Evolutionary conservation across 1,140 invertebrate genomes (phyloP).

Genomic region (Danaus plexippus): DNA sequence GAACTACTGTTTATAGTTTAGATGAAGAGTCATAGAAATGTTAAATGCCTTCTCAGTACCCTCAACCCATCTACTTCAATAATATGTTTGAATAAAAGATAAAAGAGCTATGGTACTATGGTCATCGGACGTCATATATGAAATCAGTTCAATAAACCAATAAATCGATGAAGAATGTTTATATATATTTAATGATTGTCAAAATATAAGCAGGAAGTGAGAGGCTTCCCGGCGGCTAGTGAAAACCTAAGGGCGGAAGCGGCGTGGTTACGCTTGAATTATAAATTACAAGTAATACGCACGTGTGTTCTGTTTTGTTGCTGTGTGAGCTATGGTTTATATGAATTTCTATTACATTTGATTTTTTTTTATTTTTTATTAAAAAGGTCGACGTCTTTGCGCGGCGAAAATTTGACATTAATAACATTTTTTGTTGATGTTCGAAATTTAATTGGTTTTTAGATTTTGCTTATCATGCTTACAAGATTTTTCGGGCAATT

Average conservation of each 20-base stretch:
- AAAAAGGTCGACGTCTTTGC: slow-evolving; percentile 1
- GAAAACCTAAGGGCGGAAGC: slow-evolving; percentile 55
- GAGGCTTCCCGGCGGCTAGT: slow-evolving; percentile 58
- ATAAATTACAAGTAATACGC: slow-evolving; percentile 55
- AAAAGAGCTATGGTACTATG: too few relatives aligned
- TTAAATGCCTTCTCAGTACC: too few relatives aligned
- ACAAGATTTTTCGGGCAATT: too few relatives aligned
- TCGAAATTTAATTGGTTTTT: too few relatives aligned
- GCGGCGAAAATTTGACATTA: neutral
- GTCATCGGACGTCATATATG: too few relatives aligned
- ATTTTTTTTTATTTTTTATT: neutral
- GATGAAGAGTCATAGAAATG: too few relatives aligned
- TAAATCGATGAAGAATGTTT: slow-evolving; percentile 34
- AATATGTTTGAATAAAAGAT: too few relatives aligned
- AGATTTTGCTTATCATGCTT: too few relatives aligned
- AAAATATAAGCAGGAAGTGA: slow-evolving; percentile 58
- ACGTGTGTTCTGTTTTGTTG: slow-evolving; percentile 39
- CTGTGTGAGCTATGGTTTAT: slow-evolving; percentile 7
- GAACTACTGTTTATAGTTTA: too few relatives aligned
- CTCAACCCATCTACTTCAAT: too few relatives aligned
- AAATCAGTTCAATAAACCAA: slow-evolving; percentile 35
- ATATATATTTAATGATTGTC: slow-evolving; percentile 54
- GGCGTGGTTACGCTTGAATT: slow-evolving; percentile 48
- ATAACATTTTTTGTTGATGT: too few relatives aligned
- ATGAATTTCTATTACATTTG: neutral